Conservation (phyloP, 2,797 vertebrate genomes). For the Sus cebifrons region DNA sequence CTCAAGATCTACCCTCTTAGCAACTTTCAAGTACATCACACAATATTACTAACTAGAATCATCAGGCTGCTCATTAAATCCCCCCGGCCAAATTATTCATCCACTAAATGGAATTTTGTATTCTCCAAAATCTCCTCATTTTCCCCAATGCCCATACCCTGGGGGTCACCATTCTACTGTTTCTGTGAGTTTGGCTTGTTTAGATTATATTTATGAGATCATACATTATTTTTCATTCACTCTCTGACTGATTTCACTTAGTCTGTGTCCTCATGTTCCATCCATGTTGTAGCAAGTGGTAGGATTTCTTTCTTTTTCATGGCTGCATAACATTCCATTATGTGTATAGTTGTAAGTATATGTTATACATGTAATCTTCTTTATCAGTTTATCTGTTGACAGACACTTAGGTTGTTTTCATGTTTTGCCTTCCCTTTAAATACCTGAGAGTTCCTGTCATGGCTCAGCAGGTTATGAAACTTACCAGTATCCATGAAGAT, state of each 20-base stretch:
- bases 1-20: neutral
- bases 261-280: neutral
- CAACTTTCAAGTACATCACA: neutral
- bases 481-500: too few species aligned
- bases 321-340: neutral
- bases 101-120: slow-evolving; percentile 14
- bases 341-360: neutral
- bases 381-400: neutral
- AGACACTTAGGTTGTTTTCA: neutral
- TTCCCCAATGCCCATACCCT: neutral
- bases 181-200: neutral
- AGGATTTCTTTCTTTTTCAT: neutral
- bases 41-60: neutral
- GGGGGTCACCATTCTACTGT: neutral
- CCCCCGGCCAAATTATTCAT: neutral
- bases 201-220: neutral
- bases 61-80: neutral
- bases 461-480: too few species aligned
- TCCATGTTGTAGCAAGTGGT: neutral
- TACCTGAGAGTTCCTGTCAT: too few species aligned
- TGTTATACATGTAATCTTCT: neutral
- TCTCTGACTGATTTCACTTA: slow-evolving; percentile 1
- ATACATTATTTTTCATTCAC: neutral
- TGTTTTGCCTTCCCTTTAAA: neutral
- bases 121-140: neutral